Conservation (phyloP, 2,888 invertebrate genomes). For the Colostygia pectinataria region DNA sequence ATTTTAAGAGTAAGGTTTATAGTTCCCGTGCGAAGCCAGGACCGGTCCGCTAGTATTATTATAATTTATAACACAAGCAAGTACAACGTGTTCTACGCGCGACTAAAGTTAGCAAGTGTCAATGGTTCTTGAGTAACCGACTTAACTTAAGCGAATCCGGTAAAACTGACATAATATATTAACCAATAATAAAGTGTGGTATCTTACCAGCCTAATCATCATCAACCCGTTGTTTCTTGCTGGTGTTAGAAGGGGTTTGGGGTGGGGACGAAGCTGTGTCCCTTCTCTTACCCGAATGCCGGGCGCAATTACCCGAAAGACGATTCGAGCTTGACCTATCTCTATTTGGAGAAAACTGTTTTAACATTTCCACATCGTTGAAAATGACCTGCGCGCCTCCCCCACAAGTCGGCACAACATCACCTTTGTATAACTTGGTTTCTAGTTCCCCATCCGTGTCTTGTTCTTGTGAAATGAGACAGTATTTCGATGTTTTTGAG, state of each 20-base stretch:
- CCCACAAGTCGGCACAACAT: constrained; percentile 95
- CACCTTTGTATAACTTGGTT: constrained; percentile 96
- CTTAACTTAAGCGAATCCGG: no score
- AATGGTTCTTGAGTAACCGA: no score
- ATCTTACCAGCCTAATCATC: constrained; percentile 23
- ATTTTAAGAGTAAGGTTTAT: no score
- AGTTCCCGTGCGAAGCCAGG: no score
- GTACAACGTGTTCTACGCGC: no score
- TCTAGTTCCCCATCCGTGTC: constrained; percentile 96
- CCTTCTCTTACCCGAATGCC: constrained; percentile 70
- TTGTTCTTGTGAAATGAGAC: constrained; percentile 95
- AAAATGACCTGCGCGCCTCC: constrained; percentile 98
- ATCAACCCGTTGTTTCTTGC: constrained; percentile 66
- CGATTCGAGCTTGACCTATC: constrained; percentile 49
- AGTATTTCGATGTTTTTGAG: constrained; percentile 91
- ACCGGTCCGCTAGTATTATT: no score
- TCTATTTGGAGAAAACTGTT: constrained; percentile 89
- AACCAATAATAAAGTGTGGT: no score
- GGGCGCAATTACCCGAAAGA: constrained; percentile 60
- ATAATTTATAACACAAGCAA: no score
- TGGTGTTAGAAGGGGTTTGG: constrained; percentile 71
- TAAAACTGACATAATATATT: no score
- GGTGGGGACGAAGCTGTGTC: constrained; percentile 70
- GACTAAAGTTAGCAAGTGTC: no score
- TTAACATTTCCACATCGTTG: constrained; percentile 95